Conservation (phyloP, 35 echinoderm and acorn worm genomes). For the Antedon bifida region DNA sequence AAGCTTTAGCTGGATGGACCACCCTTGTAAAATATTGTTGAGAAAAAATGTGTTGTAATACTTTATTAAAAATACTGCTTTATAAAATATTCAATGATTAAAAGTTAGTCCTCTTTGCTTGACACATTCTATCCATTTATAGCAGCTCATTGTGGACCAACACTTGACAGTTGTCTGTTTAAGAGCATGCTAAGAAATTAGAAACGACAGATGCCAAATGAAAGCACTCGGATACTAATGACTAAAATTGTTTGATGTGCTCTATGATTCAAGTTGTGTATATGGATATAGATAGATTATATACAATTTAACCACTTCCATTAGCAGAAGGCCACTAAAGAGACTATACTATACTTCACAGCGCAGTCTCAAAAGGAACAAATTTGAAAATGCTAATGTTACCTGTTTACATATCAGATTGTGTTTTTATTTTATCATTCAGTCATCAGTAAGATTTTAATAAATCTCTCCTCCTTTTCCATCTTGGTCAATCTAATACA, state of each 20-base stretch:
- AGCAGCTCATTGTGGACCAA: not conserved
- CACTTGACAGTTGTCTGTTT: slow-evolving; percentile 1
- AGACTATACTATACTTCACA: no score
- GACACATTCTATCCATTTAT: not conserved
- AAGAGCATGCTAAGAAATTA: not conserved
- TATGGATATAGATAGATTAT: not conserved
- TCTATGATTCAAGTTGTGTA: not conserved
- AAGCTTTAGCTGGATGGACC: no score
- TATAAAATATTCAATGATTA: not conserved
- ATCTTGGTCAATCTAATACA: no score
- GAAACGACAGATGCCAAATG: not conserved
- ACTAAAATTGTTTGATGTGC: not conserved
- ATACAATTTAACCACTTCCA: not conserved
- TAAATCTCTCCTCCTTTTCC: no score
- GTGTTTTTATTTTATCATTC: no score
- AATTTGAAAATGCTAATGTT: no score
- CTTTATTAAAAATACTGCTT: no score
- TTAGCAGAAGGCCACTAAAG: not conserved
- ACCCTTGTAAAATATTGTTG: no score
- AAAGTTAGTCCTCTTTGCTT: not conserved
- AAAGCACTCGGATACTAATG: not conserved
- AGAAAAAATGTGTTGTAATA: no score
- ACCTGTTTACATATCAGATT: no score
- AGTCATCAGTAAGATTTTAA: no score
- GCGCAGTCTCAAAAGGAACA: no score